Percentiles rank a stretch among this genome's conserved stretches.
Conservation (phyloP, 2,113 vertebrate species). For the Seriola rivoliana region DNA sequence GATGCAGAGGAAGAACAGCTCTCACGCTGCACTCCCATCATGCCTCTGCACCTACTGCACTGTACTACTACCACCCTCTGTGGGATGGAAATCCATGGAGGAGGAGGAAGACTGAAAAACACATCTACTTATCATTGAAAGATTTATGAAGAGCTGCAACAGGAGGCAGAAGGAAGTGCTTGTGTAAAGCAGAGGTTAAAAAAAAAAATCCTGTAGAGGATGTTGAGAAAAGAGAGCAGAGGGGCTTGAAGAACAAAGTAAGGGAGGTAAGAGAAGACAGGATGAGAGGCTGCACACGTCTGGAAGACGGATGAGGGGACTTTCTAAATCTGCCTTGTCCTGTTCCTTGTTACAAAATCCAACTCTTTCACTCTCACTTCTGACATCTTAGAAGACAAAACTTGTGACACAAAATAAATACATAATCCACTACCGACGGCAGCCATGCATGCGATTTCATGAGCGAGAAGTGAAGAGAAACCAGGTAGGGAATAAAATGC, state of each 20-base stretch:
- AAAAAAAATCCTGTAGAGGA: background rate
- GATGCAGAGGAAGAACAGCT: background rate
- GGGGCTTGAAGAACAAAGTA: background rate
- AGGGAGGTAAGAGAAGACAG: background rate
- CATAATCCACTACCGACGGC: no score
- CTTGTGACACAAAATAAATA: no score
- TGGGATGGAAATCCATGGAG: background rate
- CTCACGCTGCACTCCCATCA: constrained; percentile 28
- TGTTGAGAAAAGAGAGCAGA: background rate
- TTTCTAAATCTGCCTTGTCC: background rate
- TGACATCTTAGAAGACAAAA: background rate
- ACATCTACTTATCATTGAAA: constrained; percentile 26
- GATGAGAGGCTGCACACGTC: constrained; percentile 8
- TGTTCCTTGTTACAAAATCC: background rate
- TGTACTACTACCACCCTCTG: constrained; percentile 13
- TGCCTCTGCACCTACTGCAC: constrained; percentile 7
- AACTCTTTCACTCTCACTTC: background rate
- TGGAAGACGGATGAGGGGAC: background rate
- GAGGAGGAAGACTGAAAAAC: background rate
- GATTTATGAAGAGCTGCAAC: constrained; percentile 38
- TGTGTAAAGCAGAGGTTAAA: background rate
- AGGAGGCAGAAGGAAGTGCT: constrained; percentile 9
- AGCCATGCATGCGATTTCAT: no score
- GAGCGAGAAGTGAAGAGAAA: background rate
- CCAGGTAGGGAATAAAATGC: background rate